Percentiles rank a stretch among this genome's conserved stretches.
phyloP scores from a whole-genome alignment of 2,113 vertebrate species.

The Centropristis striata region DNA sequence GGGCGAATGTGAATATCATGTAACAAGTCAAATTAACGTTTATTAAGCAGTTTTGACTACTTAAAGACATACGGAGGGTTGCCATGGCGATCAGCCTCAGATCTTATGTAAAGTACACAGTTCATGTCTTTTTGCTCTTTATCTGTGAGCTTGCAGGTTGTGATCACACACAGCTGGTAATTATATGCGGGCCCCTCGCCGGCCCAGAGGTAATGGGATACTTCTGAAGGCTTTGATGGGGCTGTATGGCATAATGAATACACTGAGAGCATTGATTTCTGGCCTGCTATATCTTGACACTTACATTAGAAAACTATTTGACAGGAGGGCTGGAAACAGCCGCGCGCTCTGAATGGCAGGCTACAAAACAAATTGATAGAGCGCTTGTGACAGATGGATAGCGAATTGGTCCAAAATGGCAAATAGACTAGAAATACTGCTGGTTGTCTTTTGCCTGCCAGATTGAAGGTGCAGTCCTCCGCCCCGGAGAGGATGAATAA shows the following conservation, averaged over 20 bases:
- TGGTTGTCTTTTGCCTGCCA: conserved; percentile 48
- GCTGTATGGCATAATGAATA: conserved; percentile 22
- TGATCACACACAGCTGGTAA: conserved; percentile 49
- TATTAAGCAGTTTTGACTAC: conserved; percentile 18
- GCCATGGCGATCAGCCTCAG: conserved; percentile 37
- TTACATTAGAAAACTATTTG: conserved; percentile 36
- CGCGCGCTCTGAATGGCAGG: conserved; percentile 27
- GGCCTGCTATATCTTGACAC: conserved; percentile 31
- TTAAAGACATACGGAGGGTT: conserved; percentile 29
- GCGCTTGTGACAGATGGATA: conserved; percentile 58
- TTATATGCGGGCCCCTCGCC: conserved; percentile 24
- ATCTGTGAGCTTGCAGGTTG: conserved; percentile 28
- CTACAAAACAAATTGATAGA: conserved; percentile 57
- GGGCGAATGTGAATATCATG: conserved; percentile 16
- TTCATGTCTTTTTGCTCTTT: conserved; percentile 21
- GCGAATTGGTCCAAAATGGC: conserved; percentile 56
- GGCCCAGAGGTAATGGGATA: conserved; percentile 32
- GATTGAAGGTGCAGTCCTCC: background rate
- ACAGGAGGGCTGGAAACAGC: conserved; percentile 27
- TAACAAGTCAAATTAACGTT: conserved; percentile 23
- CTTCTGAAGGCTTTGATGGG: conserved; percentile 41
- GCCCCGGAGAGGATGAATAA: conserved; percentile 25
- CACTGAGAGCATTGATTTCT: conserved; percentile 26
- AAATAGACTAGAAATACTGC: conserved; percentile 48
- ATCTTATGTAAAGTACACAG: conserved; percentile 37